Percentiles rank a stretch among this genome's conserved stretches.
These are phyloP conservation scores for Labeo catla DNA, from an alignment of 2,113 vertebrate species.

Conservation along the genomic window DNA sequence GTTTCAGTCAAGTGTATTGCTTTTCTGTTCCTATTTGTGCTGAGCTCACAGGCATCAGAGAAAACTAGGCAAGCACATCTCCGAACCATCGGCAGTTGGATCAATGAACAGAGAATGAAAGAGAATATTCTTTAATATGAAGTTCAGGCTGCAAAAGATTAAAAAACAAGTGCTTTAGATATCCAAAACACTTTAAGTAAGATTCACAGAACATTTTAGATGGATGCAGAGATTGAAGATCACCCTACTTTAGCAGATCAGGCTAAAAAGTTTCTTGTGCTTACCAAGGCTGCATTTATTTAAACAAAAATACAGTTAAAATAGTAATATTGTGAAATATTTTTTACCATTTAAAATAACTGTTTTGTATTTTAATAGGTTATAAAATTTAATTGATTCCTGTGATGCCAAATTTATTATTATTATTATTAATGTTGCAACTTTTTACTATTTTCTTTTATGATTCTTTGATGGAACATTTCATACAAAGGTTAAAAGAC, in stretches of 20 bases:
- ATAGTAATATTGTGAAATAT: neutral
- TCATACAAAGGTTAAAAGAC: neutral
- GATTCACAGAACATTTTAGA: neutral
- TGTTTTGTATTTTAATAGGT: neutral
- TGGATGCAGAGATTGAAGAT: neutral
- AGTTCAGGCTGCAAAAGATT: neutral
- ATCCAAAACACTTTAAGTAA: neutral
- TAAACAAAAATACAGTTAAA: neutral
- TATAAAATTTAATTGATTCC: neutral
- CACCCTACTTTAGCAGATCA: neutral
- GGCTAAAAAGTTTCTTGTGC: neutral
- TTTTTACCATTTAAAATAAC: neutral
- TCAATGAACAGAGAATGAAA: conserved; percentile 16
- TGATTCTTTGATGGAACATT: neutral
- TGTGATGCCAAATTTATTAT: neutral
- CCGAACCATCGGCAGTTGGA: conserved; percentile 40
- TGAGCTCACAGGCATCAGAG: conserved; percentile 31
- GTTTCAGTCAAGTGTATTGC: conserved; percentile 38
- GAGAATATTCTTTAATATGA: conserved; percentile 1
- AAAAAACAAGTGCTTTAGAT: neutral
- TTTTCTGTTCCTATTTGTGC: conserved; percentile 48
- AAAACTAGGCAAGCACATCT: conserved; percentile 28
- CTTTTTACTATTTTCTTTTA: neutral
- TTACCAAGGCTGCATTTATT: neutral
- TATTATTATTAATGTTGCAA: neutral